Evolutionary conservation across 2,797 vertebrate species (phyloP), one percentile per base, ranked within the genome.

Genomic region (Gobio occitaniae): DNA sequence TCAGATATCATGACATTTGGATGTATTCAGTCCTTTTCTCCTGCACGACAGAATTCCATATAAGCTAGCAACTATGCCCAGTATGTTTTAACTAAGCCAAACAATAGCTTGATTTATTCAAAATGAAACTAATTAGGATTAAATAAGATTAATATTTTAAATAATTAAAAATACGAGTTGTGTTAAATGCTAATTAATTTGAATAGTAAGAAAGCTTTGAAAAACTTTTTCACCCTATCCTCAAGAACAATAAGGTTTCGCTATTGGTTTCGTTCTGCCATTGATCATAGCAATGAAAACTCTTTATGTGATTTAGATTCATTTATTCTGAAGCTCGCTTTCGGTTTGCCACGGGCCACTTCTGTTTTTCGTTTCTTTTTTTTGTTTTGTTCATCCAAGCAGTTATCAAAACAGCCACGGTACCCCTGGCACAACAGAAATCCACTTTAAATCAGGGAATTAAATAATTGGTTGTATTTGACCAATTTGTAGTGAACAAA

Each of bases 261-360:
- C 47, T 13, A 69, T 19, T 61, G 10, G 54, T 82, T 47, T 71
- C 10, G 9, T 15, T 32, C n/a, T 56, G 66, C 52, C 38, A 74
- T 36, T 72, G 25, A 82, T 63, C 25, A 72, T 59, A 63, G n/a
- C 9, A 71, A 4, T 3, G 16, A 48, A 72, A 61, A 56, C 79
- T 11, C 66, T 56, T 56, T 32, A 36, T 50, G 66, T 69, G 47
- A 69, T 52, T 44, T 68, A 52, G 12, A 56, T 56, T 71, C 0
- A 61, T 61, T 71, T 25, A 32, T 71, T 72, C 36, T 47, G 32
- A 70, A 71, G 52, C n/a, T 71, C 52, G 7, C 50, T 59, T 71
- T 47, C 1, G 6, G 63, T 68, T 63, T 47, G 56, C 59, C 61
- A 79, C n/a, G 47, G 11, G 63, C 44, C 61, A 68, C 44, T 32